These are phyloP conservation scores for Astropecten irregularis DNA, from an alignment of 53 echinoderm and acorn worm genomes.

Conservation along the genomic window DNA sequence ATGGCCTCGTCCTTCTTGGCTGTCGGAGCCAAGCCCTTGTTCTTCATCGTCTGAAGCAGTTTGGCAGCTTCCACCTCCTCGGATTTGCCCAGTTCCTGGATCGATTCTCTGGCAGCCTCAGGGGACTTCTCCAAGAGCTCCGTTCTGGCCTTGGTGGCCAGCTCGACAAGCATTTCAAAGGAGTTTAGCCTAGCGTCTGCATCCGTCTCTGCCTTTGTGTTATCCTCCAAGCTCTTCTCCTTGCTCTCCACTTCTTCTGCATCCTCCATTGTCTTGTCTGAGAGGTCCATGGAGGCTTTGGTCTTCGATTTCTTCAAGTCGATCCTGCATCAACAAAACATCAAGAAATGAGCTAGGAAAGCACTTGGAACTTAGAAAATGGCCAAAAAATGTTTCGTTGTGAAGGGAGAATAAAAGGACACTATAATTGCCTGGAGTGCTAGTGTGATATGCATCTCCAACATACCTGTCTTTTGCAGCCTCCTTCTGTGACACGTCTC, in stretches of 20 bases:
- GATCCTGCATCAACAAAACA: conserved; percentile 13
- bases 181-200: conserved; percentile 53
- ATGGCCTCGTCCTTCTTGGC: conserved; percentile 23
- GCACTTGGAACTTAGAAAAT: too few relatives aligned
- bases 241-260: neutral
- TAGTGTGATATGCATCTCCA: too few relatives aligned
- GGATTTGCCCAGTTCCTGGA: conserved; percentile 10
- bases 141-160: conserved; percentile 80
- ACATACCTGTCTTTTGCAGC: conserved; percentile 42
- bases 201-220: neutral
- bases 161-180: conserved; percentile 85
- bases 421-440: too few relatives aligned
- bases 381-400: too few relatives aligned
- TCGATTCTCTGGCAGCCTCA: conserved; percentile 26
- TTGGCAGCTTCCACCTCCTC: conserved; percentile 75
- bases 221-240: neutral
- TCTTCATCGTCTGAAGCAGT: conserved; percentile 51
- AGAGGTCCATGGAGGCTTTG: neutral
- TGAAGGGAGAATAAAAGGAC: too few relatives aligned
- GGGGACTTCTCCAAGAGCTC: conserved; percentile 67
- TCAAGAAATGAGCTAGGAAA: too few relatives aligned
- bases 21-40: conserved; percentile 9
- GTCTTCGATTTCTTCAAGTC: conserved; percentile 19
- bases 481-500: conserved; percentile 29
- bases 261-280: conserved; percentile 22